A percentile compares a stretch with the other conserved stretches of the same genome.
Conservation (phyloP, 2,888 invertebrate genomes). For the Melinopterus prodromus region DNA sequence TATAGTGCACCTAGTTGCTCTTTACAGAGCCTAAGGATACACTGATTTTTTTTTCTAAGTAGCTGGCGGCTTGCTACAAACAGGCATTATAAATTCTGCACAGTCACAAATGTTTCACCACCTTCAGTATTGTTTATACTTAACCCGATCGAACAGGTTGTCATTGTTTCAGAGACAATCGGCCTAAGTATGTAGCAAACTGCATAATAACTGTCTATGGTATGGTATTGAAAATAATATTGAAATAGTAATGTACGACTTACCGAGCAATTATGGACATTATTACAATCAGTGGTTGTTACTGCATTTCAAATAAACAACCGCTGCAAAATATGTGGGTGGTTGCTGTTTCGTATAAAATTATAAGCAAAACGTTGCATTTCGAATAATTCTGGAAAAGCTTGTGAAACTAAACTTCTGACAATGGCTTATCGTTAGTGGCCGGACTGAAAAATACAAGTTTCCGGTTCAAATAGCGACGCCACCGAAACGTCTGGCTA, state of each 20-base stretch:
- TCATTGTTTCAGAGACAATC: background rate
- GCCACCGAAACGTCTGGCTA: too few species aligned
- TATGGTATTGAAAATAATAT: background rate
- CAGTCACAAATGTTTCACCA: conserved; percentile 4
- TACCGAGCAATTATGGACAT: background rate
- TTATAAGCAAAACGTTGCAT: too few species aligned
- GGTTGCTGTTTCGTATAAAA: too few species aligned
- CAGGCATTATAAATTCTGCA: background rate
- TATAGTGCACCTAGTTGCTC: background rate
- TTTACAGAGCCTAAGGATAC: background rate
- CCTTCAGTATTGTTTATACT: background rate
- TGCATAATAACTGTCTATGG: background rate
- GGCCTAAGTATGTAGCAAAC: background rate
- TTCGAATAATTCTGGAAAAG: too few species aligned
- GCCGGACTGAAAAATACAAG: too few species aligned
- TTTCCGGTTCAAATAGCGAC: too few species aligned
- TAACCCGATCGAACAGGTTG: background rate
- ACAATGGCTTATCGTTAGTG: too few species aligned
- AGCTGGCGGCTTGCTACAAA: background rate
- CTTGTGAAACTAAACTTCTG: too few species aligned
- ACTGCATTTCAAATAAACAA: too few species aligned
- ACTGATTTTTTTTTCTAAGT: background rate
- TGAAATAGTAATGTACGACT: background rate
- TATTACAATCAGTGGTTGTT: background rate
- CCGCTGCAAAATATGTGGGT: too few species aligned